These are phyloP conservation scores for Lycocorax pyrrhopterus DNA, from an alignment of 2,113 vertebrate genomes.

Conservation along the genomic window DNA sequence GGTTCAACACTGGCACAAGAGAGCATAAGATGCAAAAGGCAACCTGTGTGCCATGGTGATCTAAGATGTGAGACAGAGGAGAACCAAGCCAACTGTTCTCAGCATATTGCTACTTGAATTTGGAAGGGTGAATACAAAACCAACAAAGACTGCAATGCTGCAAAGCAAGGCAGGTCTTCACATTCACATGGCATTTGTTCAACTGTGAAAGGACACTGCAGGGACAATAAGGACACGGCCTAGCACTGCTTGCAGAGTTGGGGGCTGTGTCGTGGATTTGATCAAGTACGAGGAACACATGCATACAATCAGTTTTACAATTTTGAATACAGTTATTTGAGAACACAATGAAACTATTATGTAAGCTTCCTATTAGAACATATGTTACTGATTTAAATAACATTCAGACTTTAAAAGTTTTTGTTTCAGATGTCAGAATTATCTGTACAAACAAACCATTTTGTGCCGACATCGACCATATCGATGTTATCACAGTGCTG, in stretches of 20 bases:
- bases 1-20: background rate
- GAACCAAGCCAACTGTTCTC: background rate
- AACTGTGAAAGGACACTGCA: background rate
- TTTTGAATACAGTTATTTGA: background rate
- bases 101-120: background rate
- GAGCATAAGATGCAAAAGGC: background rate
- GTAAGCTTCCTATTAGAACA: conserved; percentile 19
- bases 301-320: background rate
- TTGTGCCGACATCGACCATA: background rate
- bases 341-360: conserved; percentile 44
- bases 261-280: background rate
- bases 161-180: background rate
- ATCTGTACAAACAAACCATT: conserved; percentile 20
- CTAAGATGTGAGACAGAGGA: background rate
- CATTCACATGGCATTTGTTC: background rate
- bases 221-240: background rate
- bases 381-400: conserved; percentile 48
- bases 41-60: background rate
- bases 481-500: background rate
- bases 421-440: conserved; percentile 36
- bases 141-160: background rate
- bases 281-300: background rate
- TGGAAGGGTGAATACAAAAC: background rate
- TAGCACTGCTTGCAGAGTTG: background rate
- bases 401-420: background rate